Evolutionary conservation across 2,888 invertebrate species (phyloP).

Genomic region (Disparrhopalites patrizii): DNA sequence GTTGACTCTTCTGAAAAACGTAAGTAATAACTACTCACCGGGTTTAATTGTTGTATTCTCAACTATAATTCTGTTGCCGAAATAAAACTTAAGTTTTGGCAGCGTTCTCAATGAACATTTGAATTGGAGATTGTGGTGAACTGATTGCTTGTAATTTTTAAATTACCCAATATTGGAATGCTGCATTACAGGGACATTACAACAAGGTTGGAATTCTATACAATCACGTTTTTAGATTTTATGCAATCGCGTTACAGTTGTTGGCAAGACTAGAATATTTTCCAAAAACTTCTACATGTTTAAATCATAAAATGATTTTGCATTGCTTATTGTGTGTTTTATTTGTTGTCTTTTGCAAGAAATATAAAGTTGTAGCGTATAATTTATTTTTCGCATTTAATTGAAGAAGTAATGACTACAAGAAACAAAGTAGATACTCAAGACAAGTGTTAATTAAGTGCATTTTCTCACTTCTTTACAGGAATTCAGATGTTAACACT

Average conservation of each 20-base stretch:
- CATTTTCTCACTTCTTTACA: constrained; percentile 52
- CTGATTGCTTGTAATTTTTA: neutral
- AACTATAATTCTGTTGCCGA: neutral
- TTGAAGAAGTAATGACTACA: too few species aligned
- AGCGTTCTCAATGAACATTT: too few species aligned
- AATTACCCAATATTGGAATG: constrained; percentile 16
- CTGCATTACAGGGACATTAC: constrained; percentile 55
- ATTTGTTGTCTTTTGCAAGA: neutral
- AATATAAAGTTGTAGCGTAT: constrained; percentile 1
- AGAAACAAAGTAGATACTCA: too few species aligned
- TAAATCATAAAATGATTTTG: too few species aligned
- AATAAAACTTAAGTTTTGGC: constrained; percentile 34
- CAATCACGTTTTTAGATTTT: too few species aligned
- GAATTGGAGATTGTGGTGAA: neutral
- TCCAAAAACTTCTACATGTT: too few species aligned
- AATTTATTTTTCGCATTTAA: too few species aligned
- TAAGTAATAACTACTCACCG: constrained; percentile 55
- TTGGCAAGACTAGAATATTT: too few species aligned
- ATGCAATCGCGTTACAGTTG: too few species aligned
- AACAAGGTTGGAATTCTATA: constrained; percentile 62
- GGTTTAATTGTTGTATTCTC: neutral
- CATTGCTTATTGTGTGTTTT: too few species aligned
- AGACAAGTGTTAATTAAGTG: neutral
- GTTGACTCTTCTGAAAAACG: constrained; percentile 72
- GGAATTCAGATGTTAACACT: constrained; percentile 86